These are phyloP conservation scores for Denticeps clupeoides DNA, from an alignment of 2,797 vertebrate genomes.

Conservation along the genomic window DNA sequence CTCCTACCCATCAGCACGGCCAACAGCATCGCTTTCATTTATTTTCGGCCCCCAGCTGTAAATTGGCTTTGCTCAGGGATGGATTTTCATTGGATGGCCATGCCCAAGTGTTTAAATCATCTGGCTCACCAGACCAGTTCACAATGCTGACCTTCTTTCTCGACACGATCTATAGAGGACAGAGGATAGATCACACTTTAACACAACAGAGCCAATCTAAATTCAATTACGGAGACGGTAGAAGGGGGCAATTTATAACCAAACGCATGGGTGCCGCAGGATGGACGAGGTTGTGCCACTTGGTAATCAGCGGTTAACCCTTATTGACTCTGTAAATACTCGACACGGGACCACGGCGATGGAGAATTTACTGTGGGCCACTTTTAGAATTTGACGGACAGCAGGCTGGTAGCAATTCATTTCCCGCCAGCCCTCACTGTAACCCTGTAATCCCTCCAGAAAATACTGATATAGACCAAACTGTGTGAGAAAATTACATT, in stretches of 20 bases:
- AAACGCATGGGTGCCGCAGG: slow-evolving; percentile 32
- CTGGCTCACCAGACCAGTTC: slow-evolving; percentile 18
- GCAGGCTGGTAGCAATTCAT: neutral
- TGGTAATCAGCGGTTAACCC: slow-evolving; percentile 45
- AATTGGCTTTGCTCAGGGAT: slow-evolving; percentile 31
- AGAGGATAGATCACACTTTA: slow-evolving; percentile 36
- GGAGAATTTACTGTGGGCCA: slow-evolving; percentile 32
- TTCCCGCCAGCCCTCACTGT: neutral
- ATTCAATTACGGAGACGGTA: slow-evolving; percentile 47
- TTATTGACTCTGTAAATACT: slow-evolving; percentile 27
- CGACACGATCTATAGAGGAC: slow-evolving; percentile 24
- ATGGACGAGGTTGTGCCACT: slow-evolving; percentile 36
- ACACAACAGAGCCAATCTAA: slow-evolving; percentile 44
- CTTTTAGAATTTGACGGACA: neutral
- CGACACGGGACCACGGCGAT: neutral
- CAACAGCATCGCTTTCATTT: slow-evolving; percentile 12
- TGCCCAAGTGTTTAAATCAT: slow-evolving; percentile 40
- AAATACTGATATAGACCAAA: neutral
- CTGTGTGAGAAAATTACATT: neutral
- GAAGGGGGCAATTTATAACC: slow-evolving; percentile 41
- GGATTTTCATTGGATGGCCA: slow-evolving; percentile 34
- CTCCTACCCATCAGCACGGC: neutral
- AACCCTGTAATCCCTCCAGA: neutral
- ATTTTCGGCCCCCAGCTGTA: slow-evolving; percentile 10
- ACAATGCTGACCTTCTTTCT: slow-evolving; percentile 26